Base-by-base conservation (phyloP, 1,140 invertebrate genomes). In the Orius insidiosus region DNA sequence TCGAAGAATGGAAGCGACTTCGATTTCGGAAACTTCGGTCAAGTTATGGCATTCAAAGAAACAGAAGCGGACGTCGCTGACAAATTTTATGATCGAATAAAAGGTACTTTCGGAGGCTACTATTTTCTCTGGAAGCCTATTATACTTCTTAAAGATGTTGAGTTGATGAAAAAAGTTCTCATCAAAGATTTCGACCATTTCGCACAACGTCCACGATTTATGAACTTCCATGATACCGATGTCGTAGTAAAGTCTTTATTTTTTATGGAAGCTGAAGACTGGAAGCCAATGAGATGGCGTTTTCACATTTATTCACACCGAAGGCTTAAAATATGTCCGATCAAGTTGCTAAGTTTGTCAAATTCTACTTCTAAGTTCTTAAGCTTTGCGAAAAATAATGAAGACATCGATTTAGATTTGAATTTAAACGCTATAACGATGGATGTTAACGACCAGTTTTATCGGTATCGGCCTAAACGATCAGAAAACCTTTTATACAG, bases 101-200 rank as follows among this genome's bases (percentile, higher is more conserved):
- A 24, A 24, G 24, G 24, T 4, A 3, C 24, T 4, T 24, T 24
- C 24, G 24, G 24, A 4, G 24, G 24, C 7, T 24, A 24, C 24
- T 24, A 24, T 24, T 24, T 24, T 7, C 24, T 24, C 24, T 24
- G 40, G 19, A 42, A 42, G n/a, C 40, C 40, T 8, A 10, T 19
- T 2, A 9, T 42, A 18, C 10, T 42, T 9, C 3, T 42, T 11
- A 30, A 18, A 15, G 40, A 42, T 11, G 18, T 19, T 2, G 40
- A 42, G 8, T 18, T 42, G 16, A 13, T 11, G 4, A 42, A 42
- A 30, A 13, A 15, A 1, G n/a, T 42, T 2, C 9, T 19, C 0
- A 30, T 24, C 11, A 11, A 18, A 5, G 16, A 42, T 30, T 42
- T 42, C 40, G 19, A 42, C n/a, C 40, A 42, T 19, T 42, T 42